Percentiles rank a stretch among this genome's conserved stretches.
phyloP scores from a whole-genome alignment of 2,797 vertebrate species.

The Oophaga sylvatica region DNA sequence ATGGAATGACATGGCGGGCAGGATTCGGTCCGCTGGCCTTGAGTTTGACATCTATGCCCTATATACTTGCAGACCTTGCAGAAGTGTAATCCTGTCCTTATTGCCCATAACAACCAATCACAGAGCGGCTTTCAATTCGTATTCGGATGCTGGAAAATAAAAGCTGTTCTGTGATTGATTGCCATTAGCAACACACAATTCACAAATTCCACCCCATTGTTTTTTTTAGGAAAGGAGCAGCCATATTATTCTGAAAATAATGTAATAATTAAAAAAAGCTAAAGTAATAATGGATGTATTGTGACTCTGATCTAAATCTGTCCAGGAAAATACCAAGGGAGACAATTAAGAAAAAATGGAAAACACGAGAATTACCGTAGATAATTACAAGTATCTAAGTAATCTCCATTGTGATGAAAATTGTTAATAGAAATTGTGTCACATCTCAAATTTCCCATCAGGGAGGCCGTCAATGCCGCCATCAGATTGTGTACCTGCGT shows the following conservation, averaged over 20 bases:
- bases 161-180: too few relatives aligned
- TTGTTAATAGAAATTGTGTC: neutral
- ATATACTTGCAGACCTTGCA: too few relatives aligned
- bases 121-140: too few relatives aligned
- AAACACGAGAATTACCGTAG: neutral
- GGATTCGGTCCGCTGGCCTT: too few relatives aligned
- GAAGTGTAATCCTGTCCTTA: too few relatives aligned
- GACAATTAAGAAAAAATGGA: slow-evolving; percentile 9
- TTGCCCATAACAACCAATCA: too few relatives aligned
- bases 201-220: too few relatives aligned
- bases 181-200: too few relatives aligned
- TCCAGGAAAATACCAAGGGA: slow-evolving; percentile 11
- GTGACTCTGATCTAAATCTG: neutral
- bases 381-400: neutral
- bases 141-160: too few relatives aligned
- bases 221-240: neutral
- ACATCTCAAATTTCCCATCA: neutral
- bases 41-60: too few relatives aligned
- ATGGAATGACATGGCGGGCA: too few relatives aligned
- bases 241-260: neutral
- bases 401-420: neutral
- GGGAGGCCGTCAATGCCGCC: neutral
- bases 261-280: neutral
- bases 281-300: neutral
- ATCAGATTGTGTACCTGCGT: neutral